These are phyloP conservation scores for Pollachius pollachius DNA, from an alignment of 2,113 vertebrate genomes.

Conservation along the genomic window DNA sequence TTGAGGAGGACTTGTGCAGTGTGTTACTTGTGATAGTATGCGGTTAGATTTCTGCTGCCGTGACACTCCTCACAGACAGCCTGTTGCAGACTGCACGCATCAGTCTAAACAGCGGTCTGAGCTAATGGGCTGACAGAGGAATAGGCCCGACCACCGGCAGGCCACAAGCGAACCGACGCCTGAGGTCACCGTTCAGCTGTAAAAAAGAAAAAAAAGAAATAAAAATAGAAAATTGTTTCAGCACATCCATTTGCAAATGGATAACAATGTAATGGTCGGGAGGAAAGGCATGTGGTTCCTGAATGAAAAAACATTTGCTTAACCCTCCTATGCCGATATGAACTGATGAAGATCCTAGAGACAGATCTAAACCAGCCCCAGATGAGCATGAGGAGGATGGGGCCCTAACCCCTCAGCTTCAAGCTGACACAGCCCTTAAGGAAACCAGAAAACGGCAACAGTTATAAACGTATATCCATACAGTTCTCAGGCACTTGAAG, in stretches of 20 bases:
- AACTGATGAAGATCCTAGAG: slow-evolving; percentile 44
- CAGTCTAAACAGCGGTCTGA: slow-evolving; percentile 12
- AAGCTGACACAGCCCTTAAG: slow-evolving; percentile 48
- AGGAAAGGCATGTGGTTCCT: not conserved
- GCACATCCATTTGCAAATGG: not conserved
- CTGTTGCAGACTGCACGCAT: not conserved
- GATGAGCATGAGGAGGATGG: slow-evolving; percentile 47
- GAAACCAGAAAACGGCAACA: not conserved
- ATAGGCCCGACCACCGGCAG: slow-evolving; percentile 24
- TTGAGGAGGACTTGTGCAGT: too few species aligned
- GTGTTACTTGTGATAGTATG: not conserved
- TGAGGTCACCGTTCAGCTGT: not conserved
- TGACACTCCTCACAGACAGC: not conserved
- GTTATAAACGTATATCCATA: too few species aligned
- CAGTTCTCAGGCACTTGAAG: too few species aligned
- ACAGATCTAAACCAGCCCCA: slow-evolving; percentile 49
- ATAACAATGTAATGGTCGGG: not conserved
- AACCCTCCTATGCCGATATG: slow-evolving; percentile 24
- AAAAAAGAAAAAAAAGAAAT: not conserved
- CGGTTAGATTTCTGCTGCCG: not conserved
- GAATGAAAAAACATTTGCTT: slow-evolving; percentile 12
- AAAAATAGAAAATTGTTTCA: not conserved
- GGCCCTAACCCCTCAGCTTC: slow-evolving; percentile 22
- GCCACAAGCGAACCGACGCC: not conserved
- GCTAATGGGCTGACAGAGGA: slow-evolving; percentile 7